Conservation (phyloP, 2,888 invertebrate genomes). For the Choristoneura rosaceana region DNA sequence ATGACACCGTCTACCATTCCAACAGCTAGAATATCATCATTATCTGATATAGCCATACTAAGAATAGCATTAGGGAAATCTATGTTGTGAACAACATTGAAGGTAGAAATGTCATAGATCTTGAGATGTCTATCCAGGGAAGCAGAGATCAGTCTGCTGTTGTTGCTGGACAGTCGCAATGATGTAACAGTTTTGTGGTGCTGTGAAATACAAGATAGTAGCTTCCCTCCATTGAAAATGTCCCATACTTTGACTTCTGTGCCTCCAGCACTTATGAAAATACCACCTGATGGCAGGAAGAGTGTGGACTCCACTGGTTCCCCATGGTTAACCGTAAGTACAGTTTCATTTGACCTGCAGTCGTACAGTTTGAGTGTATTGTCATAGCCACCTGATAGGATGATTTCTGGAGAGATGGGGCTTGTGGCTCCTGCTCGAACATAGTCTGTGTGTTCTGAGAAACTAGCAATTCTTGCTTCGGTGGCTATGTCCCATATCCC, state of each 20-base stretch:
- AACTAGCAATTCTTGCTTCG: slow-evolving; percentile 89
- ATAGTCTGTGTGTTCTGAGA: slow-evolving; percentile 91
- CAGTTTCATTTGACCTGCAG: slow-evolving; percentile 88
- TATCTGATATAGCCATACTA: slow-evolving; percentile 90
- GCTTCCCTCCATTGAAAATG: slow-evolving; percentile 93
- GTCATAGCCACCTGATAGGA: slow-evolving; percentile 96
- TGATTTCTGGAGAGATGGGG: slow-evolving; percentile 90
- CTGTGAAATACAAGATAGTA: slow-evolving; percentile 93
- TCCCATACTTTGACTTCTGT: slow-evolving; percentile 98
- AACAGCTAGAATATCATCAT: slow-evolving; percentile 94
- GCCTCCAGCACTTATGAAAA: slow-evolving; percentile 96
- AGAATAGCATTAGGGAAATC: slow-evolving; percentile 96
- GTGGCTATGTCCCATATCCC: slow-evolving; percentile 96
- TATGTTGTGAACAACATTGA: slow-evolving; percentile 94
- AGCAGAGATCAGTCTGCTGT: slow-evolving; percentile 93
- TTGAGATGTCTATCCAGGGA: slow-evolving; percentile 97
- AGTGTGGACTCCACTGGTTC: slow-evolving; percentile 95
- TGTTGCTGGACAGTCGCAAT: slow-evolving; percentile 92
- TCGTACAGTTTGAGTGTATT: slow-evolving; percentile 95
- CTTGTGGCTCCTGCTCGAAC: slow-evolving; percentile 93
- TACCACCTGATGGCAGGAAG: slow-evolving; percentile 94
- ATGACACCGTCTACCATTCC: slow-evolving; percentile 97
- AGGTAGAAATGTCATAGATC: slow-evolving; percentile 94
- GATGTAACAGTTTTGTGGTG: slow-evolving; percentile 98
- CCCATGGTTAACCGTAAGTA: slow-evolving; percentile 93